A percentile compares a stretch with the other conserved stretches of the same genome.
phyloP scores from a whole-genome alignment of 2,797 vertebrate species.

The Kryptopterus vitreolus region DNA sequence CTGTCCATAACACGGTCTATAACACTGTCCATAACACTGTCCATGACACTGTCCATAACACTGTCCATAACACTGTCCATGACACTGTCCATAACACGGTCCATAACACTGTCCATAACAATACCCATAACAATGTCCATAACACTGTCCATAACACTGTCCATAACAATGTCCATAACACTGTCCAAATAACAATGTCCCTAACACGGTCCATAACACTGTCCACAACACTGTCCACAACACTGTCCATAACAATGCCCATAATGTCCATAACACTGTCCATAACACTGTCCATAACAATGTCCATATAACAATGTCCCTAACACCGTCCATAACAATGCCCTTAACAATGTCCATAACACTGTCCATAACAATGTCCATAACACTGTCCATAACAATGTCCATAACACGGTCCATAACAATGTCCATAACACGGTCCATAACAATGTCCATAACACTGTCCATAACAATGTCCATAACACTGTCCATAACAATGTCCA shows the following conservation, averaged over 20 bases:
- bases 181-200: too few species aligned
- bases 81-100: not conserved
- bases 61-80: not conserved
- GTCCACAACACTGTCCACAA: not conserved
- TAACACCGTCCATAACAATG: not conserved
- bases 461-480: not conserved
- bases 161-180: not conserved
- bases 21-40: too few species aligned
- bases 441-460: too few species aligned
- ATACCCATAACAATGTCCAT: too few species aligned
- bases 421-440: not conserved
- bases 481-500: not conserved
- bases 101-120: not conserved
- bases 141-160: too few species aligned
- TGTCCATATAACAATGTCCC: too few species aligned
- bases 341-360: too few species aligned
- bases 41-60: not conserved
- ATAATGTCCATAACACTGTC: not conserved
- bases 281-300: not conserved
- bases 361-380: not conserved
- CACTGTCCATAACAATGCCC: not conserved
- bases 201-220: too few species aligned
- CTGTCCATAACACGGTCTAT: too few species aligned
- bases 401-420: not conserved
- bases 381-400: not conserved